Conservation (phyloP, 2,113 vertebrate species). For the Hippocampus zosterae region DNA sequence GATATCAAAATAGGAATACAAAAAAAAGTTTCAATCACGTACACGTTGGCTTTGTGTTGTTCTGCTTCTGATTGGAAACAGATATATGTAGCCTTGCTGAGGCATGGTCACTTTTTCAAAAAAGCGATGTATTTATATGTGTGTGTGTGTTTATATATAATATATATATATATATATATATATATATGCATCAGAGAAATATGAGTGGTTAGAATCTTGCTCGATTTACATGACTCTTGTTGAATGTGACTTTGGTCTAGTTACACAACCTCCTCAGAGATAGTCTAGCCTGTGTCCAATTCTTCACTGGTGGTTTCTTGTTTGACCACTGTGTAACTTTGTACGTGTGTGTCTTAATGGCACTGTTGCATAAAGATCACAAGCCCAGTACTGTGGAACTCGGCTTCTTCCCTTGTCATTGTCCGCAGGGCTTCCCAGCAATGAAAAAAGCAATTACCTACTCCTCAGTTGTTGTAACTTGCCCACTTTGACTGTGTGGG, state of each 20-base stretch:
- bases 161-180: too few relatives aligned
- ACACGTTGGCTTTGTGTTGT: too few relatives aligned
- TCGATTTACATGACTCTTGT: not conserved
- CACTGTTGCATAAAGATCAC: slow-evolving; percentile 34
- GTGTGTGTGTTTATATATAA: too few relatives aligned
- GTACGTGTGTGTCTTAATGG: slow-evolving; percentile 34
- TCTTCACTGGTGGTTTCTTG: slow-evolving; percentile 23
- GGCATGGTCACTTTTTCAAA: too few relatives aligned
- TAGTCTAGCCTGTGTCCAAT: slow-evolving; percentile 19
- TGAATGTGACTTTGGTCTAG: not conserved
- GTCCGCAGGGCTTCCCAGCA: slow-evolving; percentile 48
- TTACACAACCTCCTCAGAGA: slow-evolving; percentile 10
- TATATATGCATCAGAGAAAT: not conserved
- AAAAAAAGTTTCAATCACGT: too few relatives aligned
- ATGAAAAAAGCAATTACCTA: slow-evolving; percentile 54
- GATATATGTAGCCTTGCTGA: too few relatives aligned
- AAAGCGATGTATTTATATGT: too few relatives aligned
- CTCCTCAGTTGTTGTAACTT: slow-evolving; percentile 61
- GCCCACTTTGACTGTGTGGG: slow-evolving; percentile 40
- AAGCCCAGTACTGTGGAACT: slow-evolving; percentile 29
- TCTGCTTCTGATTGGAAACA: too few relatives aligned
- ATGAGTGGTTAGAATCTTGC: not conserved
- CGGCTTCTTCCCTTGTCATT: slow-evolving; percentile 37
- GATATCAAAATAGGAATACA: too few relatives aligned
- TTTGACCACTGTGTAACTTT: slow-evolving; percentile 41